Percentiles rank a stretch among this genome's conserved stretches.
phyloP scores from a whole-genome alignment of 2,113 vertebrate genomes.

The Sylvia atricapilla region DNA sequence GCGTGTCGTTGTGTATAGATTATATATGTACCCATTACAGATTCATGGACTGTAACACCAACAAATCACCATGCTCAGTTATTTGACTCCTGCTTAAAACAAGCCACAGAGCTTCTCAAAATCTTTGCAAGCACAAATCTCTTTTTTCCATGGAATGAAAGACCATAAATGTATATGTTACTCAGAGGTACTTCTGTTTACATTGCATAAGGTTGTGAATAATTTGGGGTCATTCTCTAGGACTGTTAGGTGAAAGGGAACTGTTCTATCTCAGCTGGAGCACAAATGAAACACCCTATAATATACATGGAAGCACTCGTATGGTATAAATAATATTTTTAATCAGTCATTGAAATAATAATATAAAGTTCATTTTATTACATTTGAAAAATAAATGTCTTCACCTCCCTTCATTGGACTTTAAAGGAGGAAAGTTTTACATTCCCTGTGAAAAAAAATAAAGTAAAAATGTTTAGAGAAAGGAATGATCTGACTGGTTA shows the following conservation, averaged over 20 bases:
- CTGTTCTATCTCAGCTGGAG: constrained; percentile 50
- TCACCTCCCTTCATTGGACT: constrained; percentile 24
- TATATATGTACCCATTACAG: not conserved
- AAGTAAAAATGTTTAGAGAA: constrained; percentile 52
- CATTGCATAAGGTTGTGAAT: constrained; percentile 17
- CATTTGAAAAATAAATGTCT: constrained; percentile 57
- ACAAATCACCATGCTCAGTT: not conserved
- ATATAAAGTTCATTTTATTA: constrained; percentile 61
- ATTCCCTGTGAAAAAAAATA: constrained; percentile 40
- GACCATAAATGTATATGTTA: not conserved
- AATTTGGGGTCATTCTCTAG: not conserved
- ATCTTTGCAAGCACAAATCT: not conserved
- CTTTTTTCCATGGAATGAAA: constrained; percentile 1
- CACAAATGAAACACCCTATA: constrained; percentile 68
- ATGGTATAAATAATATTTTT: constrained; percentile 57
- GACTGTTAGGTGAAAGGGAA: constrained; percentile 26
- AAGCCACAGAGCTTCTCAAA: not conserved
- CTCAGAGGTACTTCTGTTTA: constrained; percentile 34
- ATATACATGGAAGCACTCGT: not conserved
- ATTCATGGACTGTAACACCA: not conserved
- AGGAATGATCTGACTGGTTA: constrained; percentile 34
- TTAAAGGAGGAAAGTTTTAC: constrained; percentile 57
- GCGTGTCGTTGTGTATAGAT: not conserved
- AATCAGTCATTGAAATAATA: constrained; percentile 63
- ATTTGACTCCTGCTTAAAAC: not conserved